These are phyloP conservation scores for Peromyscus aztecus DNA, from an alignment of 2,797 vertebrate species.

Conservation along the genomic window DNA sequence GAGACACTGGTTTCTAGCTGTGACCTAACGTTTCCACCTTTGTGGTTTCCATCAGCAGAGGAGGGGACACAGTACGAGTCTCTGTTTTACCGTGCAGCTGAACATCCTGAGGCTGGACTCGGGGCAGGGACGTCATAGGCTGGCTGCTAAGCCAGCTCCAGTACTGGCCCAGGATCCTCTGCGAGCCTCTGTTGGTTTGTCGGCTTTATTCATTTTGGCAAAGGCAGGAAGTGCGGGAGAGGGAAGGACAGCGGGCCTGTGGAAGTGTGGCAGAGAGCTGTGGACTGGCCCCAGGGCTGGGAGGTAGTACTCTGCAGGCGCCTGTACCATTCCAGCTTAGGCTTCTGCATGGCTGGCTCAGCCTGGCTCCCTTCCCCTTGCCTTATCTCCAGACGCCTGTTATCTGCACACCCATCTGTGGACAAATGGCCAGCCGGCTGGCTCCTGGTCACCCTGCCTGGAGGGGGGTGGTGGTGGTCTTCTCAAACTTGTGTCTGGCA, in stretches of 20 bases:
- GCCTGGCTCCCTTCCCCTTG: slow-evolving; percentile 64
- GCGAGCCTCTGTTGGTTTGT: not conserved
- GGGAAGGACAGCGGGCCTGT: not conserved
- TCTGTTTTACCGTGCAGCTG: not conserved
- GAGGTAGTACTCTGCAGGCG: not conserved
- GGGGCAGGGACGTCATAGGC: not conserved
- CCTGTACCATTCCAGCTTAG: not conserved
- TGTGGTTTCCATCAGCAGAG: not conserved
- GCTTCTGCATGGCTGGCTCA: not conserved
- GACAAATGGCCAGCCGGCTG: slow-evolving; percentile 84
- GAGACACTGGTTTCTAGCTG: no score
- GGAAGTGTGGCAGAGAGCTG: not conserved
- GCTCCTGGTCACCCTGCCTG: slow-evolving; percentile 81
- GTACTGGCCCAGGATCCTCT: not conserved
- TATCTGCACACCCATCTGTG: slow-evolving; percentile 83
- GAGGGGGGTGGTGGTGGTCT: slow-evolving; percentile 25
- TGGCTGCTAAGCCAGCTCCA: not conserved
- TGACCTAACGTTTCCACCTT: not conserved
- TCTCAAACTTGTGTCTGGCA: slow-evolving; percentile 79
- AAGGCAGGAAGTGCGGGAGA: not conserved
- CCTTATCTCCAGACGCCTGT: slow-evolving; percentile 82
- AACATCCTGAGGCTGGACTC: not conserved
- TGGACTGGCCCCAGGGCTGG: not conserved
- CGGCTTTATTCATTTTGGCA: slow-evolving; percentile 38
- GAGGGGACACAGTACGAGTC: not conserved